Evolutionary conservation across 2,888 invertebrate genomes (phyloP).

Genomic region (Parnassius orleans): DNA sequence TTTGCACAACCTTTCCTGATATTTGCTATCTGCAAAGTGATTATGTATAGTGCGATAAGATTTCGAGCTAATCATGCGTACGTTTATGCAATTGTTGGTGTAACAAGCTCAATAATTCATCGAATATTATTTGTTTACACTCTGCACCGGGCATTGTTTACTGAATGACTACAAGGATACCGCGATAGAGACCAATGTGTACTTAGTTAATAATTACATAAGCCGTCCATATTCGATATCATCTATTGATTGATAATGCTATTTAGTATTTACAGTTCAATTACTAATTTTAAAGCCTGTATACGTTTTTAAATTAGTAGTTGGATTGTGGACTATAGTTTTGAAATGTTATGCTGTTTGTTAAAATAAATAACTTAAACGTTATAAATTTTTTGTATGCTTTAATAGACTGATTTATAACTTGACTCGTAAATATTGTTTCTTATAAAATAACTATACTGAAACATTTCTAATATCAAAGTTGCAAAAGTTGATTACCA

Average conservation of each 20-base stretch:
- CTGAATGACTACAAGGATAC: constrained; percentile 70
- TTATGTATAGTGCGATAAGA: constrained; percentile 37
- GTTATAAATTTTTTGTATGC: too few relatives aligned
- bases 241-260: constrained; percentile 57
- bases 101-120: constrained; percentile 62
- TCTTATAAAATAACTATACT: too few relatives aligned
- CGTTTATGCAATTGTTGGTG: constrained; percentile 37
- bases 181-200: constrained; percentile 66
- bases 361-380: too few relatives aligned
- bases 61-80: constrained; percentile 41
- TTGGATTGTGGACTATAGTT: too few relatives aligned
- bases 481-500: background rate
- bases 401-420: too few relatives aligned
- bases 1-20: constrained; percentile 11
- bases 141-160: constrained; percentile 65
- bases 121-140: constrained; percentile 68
- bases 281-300: background rate
- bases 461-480: too few relatives aligned
- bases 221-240: constrained; percentile 53
- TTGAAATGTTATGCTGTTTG: too few relatives aligned
- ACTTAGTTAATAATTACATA: constrained; percentile 74
- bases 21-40: constrained; percentile 24
- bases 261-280: constrained; percentile 35
- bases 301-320: too few relatives aligned
- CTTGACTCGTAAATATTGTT: too few relatives aligned